Percentiles rank a stretch among this genome's conserved stretches.
phyloP scores from a whole-genome alignment of 2,888 invertebrate species.

The Sarcophaga caerulescens region DNA sequence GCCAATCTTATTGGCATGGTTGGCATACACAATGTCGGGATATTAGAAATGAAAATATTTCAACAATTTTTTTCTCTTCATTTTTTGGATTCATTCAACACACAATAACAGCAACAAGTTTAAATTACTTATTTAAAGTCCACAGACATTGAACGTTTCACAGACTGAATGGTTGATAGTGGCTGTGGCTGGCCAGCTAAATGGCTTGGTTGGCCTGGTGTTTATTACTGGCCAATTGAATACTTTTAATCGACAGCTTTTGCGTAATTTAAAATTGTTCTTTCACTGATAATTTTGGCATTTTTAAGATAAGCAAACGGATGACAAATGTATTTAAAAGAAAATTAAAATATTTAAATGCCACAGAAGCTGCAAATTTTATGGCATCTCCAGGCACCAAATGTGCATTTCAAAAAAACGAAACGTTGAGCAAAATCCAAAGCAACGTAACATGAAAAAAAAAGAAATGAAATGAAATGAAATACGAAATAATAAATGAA shows the following conservation, averaged over 20 bases:
- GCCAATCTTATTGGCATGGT: slow-evolving; percentile 37
- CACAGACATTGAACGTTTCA: slow-evolving; percentile 1
- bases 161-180: neutral
- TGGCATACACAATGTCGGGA: slow-evolving; percentile 17
- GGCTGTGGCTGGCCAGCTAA: neutral
- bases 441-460: neutral
- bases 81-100: slow-evolving; percentile 26
- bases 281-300: slow-evolving; percentile 68
- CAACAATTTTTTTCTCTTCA: slow-evolving; percentile 37
- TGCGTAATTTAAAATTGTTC: slow-evolving; percentile 69
- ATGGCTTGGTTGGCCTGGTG: neutral
- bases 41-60: slow-evolving; percentile 60
- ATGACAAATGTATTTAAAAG: slow-evolving; percentile 67
- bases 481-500: too few species aligned
- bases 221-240: slow-evolving; percentile 61
- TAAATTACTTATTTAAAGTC: slow-evolving; percentile 54
- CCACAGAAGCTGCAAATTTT: slow-evolving; percentile 61
- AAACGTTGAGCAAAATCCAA: neutral
- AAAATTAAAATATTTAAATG: slow-evolving; percentile 66
- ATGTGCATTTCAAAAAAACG: slow-evolving; percentile 16
- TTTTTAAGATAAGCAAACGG: slow-evolving; percentile 67
- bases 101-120: slow-evolving; percentile 4
- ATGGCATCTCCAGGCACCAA: slow-evolving; percentile 48
- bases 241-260: slow-evolving; percentile 67
- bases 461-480: too few species aligned